Conservation (phyloP, 2,113 vertebrate genomes). For the Actinemys pallida region DNA sequence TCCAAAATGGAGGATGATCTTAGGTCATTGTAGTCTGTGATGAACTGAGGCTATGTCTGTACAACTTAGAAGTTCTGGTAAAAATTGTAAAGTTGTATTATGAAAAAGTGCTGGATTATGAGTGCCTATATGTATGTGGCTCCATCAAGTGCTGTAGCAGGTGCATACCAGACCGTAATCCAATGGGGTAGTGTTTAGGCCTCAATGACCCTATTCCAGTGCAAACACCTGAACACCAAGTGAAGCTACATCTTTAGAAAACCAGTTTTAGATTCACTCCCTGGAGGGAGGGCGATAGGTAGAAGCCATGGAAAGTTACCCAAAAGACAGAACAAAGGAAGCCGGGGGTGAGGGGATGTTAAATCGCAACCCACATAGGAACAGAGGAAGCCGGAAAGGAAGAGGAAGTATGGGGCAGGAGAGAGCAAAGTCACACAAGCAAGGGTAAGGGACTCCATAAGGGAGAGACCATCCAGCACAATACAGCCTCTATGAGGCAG, state of each 20-base stretch:
- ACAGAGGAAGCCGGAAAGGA: not conserved
- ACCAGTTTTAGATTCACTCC: not conserved
- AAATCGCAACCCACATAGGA: not conserved
- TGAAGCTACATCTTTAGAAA: not conserved
- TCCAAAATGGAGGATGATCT: too few species aligned
- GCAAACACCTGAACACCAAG: not conserved
- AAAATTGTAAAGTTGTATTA: too few species aligned
- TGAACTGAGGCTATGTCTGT: too few species aligned
- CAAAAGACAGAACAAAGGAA: not conserved
- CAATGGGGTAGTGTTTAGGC: too few species aligned
- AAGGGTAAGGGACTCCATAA: too few species aligned
- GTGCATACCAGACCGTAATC: not conserved
- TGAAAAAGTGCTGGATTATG: too few species aligned
- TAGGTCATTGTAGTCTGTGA: too few species aligned
- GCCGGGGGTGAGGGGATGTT: not conserved
- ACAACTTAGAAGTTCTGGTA: too few species aligned
- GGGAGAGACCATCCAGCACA: too few species aligned
- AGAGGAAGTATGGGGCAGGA: not conserved
- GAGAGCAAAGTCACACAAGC: not conserved
- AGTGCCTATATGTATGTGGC: too few species aligned
- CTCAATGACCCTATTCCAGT: too few species aligned
- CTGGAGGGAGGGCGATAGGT: not conserved
- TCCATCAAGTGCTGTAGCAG: not conserved
- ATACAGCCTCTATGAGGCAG: too few species aligned
- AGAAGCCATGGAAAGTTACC: not conserved